phyloP scores from a whole-genome alignment of 2,888 invertebrate genomes.

The Macaria notata region DNA sequence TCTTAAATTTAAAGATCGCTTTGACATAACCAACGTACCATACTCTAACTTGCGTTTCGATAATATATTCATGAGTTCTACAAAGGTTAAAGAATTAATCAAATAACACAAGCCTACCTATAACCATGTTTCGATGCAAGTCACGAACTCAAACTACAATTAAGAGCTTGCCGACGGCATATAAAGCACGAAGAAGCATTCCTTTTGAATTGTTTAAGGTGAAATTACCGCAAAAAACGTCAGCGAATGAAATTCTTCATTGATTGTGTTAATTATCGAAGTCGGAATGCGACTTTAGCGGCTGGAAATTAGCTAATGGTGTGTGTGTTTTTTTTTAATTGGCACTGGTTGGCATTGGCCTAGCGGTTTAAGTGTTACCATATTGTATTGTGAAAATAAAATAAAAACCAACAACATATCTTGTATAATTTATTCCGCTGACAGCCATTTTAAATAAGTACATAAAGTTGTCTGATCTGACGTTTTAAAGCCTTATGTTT shows the following conservation, averaged over 20 bases:
- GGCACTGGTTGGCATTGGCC: too few relatives aligned
- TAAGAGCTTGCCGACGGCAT: constrained; percentile 67
- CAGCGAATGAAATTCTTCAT: constrained; percentile 49
- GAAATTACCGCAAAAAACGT: constrained; percentile 51
- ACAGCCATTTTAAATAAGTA: too few relatives aligned
- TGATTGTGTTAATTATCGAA: constrained; percentile 35
- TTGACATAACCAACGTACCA: constrained; percentile 13
- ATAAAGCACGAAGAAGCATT: constrained; percentile 64
- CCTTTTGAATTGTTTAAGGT: constrained; percentile 50
- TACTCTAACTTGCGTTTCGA: constrained; percentile 16
- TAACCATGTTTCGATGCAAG: constrained; percentile 56
- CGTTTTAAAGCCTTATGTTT: too few relatives aligned
- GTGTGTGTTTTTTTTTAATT: too few relatives aligned
- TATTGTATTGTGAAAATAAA: too few relatives aligned
- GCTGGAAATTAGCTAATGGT: constrained; percentile 16
- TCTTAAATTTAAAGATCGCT: constrained; percentile 4
- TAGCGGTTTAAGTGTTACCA: too few relatives aligned
- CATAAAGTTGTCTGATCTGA: too few relatives aligned
- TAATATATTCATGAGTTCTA: constrained; percentile 22
- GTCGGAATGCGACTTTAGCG: constrained; percentile 7
- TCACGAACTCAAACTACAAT: constrained; percentile 70
- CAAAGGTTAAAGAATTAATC: constrained; percentile 31
- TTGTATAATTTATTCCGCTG: too few relatives aligned
- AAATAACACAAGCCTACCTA: constrained; percentile 38
- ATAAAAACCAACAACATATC: too few relatives aligned